Conservation (phyloP, 30 jellyfish, hydroid and myxozoan genomes). For the Pseudorhiza aurosa region DNA sequence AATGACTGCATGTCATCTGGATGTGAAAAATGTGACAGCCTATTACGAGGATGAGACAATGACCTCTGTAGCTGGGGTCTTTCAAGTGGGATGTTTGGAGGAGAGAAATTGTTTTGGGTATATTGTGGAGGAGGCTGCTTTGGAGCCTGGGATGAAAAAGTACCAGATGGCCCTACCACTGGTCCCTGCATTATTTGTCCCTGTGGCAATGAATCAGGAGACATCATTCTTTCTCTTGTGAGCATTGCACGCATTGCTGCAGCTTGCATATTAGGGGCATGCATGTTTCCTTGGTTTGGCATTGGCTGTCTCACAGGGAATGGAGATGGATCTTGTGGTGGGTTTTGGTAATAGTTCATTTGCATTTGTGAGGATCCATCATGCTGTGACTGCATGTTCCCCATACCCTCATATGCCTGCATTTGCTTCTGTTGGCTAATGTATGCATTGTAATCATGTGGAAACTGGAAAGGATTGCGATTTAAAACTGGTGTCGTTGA, state of each 20-base stretch:
- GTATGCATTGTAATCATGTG: constrained; percentile 69
- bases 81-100: constrained; percentile 48
- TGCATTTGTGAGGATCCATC: constrained; percentile 52
- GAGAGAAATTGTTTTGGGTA: constrained; percentile 59
- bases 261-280: constrained; percentile 44
- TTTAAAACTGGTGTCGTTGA: constrained; percentile 59
- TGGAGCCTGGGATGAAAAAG: constrained; percentile 53
- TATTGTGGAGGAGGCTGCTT: constrained; percentile 71
- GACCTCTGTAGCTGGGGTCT: constrained; percentile 70
- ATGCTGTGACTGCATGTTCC: constrained; percentile 65
- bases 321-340: constrained; percentile 60
- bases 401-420: constrained; percentile 68
- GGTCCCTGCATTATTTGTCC: constrained; percentile 76
- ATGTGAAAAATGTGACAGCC: constrained; percentile 64
- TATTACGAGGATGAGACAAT: constrained; percentile 53
- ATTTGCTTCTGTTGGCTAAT: constrained; percentile 77
- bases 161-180: constrained; percentile 66
- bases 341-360: constrained; percentile 51
- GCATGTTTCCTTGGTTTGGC: constrained; percentile 52
- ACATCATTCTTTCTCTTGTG: constrained; percentile 55
- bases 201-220: constrained; percentile 55
- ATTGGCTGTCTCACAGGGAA: constrained; percentile 54
- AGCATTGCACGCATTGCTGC: constrained; percentile 62
- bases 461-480: constrained; percentile 84
- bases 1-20: constrained; percentile 56